Evolutionary conservation across 2,888 invertebrate species (phyloP).

Genomic region (Himalopsyche tibetana): DNA sequence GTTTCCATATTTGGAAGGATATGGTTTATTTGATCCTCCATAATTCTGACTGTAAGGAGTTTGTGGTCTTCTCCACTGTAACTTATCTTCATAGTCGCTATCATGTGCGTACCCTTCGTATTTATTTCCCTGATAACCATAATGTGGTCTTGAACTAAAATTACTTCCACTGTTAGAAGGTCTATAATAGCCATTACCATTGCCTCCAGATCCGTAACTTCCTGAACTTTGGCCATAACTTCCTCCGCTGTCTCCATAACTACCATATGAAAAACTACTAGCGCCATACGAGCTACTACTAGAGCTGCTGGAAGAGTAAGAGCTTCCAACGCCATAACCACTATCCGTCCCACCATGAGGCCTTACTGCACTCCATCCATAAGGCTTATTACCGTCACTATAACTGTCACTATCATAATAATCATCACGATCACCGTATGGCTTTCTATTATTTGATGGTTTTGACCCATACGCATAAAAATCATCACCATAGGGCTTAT

Average conservation of each 20-base stretch:
- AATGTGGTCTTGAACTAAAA: slow-evolving; percentile 42
- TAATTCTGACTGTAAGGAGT: slow-evolving; percentile 62
- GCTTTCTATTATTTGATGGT: slow-evolving; percentile 56
- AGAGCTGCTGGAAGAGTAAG: slow-evolving; percentile 52
- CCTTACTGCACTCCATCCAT: slow-evolving; percentile 39
- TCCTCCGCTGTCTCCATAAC: slow-evolving; percentile 65
- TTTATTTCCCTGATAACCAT: slow-evolving; percentile 49
- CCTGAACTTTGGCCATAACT: not conserved
- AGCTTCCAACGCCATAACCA: slow-evolving; percentile 40
- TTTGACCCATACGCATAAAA: slow-evolving; percentile 9
- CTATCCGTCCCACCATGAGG: slow-evolving; percentile 47
- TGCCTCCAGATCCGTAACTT: slow-evolving; percentile 45
- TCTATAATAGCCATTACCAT: not conserved
- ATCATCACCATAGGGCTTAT: slow-evolving; percentile 32
- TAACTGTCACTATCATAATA: slow-evolving; percentile 47
- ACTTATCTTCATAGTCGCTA: slow-evolving; percentile 59
- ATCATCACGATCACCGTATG: slow-evolving; percentile 55
- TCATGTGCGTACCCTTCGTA: slow-evolving; percentile 58
- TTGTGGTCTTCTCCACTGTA: slow-evolving; percentile 65
- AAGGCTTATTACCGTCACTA: slow-evolving; percentile 34
- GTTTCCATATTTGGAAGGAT: slow-evolving; percentile 58
- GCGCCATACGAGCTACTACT: slow-evolving; percentile 59
- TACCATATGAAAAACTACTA: slow-evolving; percentile 64
- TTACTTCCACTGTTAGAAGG: slow-evolving; percentile 46
- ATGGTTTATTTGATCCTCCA: slow-evolving; percentile 53